Percentiles rank a stretch among this genome's conserved stretches.
These are phyloP conservation scores for Autographa gamma DNA, from an alignment of 2,888 invertebrate species.

Conservation along the genomic window DNA sequence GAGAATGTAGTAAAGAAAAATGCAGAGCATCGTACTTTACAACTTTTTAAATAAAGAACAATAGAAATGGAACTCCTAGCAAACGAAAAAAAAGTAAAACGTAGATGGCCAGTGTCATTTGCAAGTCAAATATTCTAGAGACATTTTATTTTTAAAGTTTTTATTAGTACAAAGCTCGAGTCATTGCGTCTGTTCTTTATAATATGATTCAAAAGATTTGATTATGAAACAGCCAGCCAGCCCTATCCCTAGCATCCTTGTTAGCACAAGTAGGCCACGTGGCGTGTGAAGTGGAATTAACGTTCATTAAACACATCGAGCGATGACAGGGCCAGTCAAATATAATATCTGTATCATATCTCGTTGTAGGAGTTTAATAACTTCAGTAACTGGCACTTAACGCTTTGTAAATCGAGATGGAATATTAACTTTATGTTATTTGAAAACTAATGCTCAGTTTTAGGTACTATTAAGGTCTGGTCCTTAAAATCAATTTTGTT, in stretches of 20 bases:
- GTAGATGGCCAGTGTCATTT: too few relatives aligned
- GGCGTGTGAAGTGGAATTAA: conserved; percentile 42
- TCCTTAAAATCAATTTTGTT: background rate
- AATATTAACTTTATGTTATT: background rate
- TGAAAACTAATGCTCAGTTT: too few relatives aligned
- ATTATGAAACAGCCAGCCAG: conserved; percentile 10
- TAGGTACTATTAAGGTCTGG: background rate
- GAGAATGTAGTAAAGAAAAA: background rate
- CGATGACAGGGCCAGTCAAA: conserved; percentile 31
- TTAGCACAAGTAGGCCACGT: conserved; percentile 48
- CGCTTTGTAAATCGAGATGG: conserved; percentile 23
- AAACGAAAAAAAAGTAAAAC: too few relatives aligned
- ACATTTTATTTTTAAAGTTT: too few relatives aligned
- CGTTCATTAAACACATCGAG: conserved; percentile 43
- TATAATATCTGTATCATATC: conserved; percentile 24
- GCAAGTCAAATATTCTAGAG: too few relatives aligned
- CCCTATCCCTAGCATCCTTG: conserved; percentile 49
- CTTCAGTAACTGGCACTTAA: conserved; percentile 9
- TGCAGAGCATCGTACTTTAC: too few relatives aligned
- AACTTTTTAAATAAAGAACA: too few relatives aligned
- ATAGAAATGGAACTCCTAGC: too few relatives aligned
- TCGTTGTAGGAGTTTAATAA: conserved; percentile 16
- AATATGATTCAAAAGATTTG: background rate
- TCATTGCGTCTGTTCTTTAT: too few relatives aligned
- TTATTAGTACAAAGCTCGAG: too few relatives aligned